Percentiles rank a stretch among this genome's conserved stretches.
These are phyloP conservation scores for Tyrannus savana DNA, from an alignment of 2,113 vertebrate genomes.

Conservation along the genomic window DNA sequence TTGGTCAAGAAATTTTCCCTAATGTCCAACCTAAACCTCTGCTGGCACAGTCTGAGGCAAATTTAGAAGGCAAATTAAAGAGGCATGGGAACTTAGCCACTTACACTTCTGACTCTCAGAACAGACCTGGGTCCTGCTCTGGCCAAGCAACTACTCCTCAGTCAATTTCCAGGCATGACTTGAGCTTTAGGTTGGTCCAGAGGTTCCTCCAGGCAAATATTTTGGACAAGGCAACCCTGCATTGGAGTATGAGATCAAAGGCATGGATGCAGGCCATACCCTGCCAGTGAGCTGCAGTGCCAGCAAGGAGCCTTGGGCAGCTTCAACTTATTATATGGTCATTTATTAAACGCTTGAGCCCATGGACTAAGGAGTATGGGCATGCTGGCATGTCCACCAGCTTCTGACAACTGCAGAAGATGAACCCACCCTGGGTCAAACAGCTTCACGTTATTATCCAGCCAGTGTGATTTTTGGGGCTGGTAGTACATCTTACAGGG, in stretches of 20 bases:
- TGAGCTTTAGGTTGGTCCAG: not conserved
- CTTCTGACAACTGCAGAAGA: not conserved
- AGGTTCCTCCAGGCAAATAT: not conserved
- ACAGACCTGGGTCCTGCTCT: not conserved
- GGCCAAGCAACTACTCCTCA: not conserved
- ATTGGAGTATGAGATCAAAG: not conserved
- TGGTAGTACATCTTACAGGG: not conserved
- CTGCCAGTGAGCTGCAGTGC: not conserved
- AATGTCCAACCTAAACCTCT: not conserved
- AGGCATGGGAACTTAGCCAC: not conserved
- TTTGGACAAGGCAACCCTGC: not conserved
- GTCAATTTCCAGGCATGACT: not conserved
- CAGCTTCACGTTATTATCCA: not conserved
- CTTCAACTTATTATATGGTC: accelerated
- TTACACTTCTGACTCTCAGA: not conserved
- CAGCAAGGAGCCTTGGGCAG: accelerated
- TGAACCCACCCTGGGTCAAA: not conserved
- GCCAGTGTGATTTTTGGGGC: not conserved
- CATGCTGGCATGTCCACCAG: accelerated
- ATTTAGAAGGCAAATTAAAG: not conserved
- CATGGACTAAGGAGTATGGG: not conserved
- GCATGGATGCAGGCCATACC: too few species aligned
- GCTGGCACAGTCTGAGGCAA: not conserved
- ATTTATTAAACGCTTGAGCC: not conserved
- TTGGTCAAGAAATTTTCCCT: not conserved